These are phyloP conservation scores for Chaetoderma sp. DNA, from an alignment of 2,888 invertebrate genomes.

Conservation along the genomic window DNA sequence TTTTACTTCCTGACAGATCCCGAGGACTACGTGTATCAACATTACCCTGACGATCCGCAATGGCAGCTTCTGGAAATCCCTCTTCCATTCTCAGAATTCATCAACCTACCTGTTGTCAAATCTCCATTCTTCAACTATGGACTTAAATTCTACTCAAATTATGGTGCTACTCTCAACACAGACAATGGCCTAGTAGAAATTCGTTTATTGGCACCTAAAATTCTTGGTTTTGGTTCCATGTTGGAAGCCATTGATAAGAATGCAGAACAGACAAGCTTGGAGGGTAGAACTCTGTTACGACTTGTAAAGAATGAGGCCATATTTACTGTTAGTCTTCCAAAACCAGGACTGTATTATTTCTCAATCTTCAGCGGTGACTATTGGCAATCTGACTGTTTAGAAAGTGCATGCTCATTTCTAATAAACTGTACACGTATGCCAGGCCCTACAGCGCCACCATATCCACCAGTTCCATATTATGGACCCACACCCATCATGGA, in stretches of 20 bases:
- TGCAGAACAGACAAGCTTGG: slow-evolving; percentile 44
- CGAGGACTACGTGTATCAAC: slow-evolving; percentile 67
- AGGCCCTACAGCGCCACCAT: slow-evolving; percentile 51
- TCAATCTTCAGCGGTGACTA: slow-evolving; percentile 67
- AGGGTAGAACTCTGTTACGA: slow-evolving; percentile 56
- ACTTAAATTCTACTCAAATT: slow-evolving; percentile 58
- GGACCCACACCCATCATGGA: slow-evolving; percentile 62
- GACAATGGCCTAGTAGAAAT: slow-evolving; percentile 62
- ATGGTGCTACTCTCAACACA: slow-evolving; percentile 57
- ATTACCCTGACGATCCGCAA: slow-evolving; percentile 64
- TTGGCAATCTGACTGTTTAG: slow-evolving; percentile 63
- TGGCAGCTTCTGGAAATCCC: slow-evolving; percentile 71
- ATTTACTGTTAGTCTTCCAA: slow-evolving; percentile 68
- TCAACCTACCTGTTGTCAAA: slow-evolving; percentile 70
- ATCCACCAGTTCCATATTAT: slow-evolving; percentile 60
- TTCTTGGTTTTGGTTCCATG: slow-evolving; percentile 58
- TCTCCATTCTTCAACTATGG: slow-evolving; percentile 70
- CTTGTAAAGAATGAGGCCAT: slow-evolving; percentile 60
- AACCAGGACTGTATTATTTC: slow-evolving; percentile 68
- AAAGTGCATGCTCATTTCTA: slow-evolving; percentile 65
- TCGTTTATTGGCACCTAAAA: slow-evolving; percentile 56
- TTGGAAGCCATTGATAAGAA: slow-evolving; percentile 54
- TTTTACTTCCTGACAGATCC: slow-evolving; percentile 69
- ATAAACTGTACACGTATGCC: slow-evolving; percentile 54
- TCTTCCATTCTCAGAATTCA: slow-evolving; percentile 70